These are phyloP conservation scores for Gymnocephalus cernua DNA, from an alignment of 2,113 vertebrate species.

Conservation along the genomic window DNA sequence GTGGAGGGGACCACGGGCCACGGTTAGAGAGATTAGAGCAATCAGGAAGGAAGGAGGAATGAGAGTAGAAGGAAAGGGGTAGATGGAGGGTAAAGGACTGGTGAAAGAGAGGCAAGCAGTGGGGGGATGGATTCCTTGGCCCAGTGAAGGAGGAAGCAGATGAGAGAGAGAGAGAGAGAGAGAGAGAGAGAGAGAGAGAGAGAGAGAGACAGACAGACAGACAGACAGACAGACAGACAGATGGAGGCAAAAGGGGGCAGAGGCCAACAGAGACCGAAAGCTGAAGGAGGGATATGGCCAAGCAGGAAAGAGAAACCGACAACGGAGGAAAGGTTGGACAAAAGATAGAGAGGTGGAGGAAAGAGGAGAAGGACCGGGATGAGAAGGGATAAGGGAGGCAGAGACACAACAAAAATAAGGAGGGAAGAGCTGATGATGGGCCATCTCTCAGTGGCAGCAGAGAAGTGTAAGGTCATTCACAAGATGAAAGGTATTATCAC, in stretches of 20 bases:
- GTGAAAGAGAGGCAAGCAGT: conserved; percentile 4
- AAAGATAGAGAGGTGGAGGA: neutral
- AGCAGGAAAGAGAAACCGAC: neutral
- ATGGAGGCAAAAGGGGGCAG: neutral
- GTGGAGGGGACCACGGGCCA: conserved; percentile 17
- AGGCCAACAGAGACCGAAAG: conserved; percentile 23
- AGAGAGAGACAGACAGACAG: no score
- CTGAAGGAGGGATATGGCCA: neutral
- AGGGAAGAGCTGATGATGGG: conserved; percentile 30
- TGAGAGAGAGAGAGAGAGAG: no score
- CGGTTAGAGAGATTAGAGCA: conserved; percentile 61
- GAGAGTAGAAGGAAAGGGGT: neutral
- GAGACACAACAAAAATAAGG: neutral
- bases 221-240: no score
- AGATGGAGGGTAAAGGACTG: conserved; percentile 12
- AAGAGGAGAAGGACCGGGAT: conserved; percentile 2
- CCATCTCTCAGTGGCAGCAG: conserved; percentile 61
- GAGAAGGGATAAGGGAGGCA: neutral
- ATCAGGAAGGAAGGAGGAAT: conserved; percentile 32
- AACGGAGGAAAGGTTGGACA: neutral
- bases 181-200: no score
- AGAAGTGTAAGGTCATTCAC: neutral
- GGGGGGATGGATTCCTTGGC: neutral
- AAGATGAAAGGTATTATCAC: conserved; percentile 33
- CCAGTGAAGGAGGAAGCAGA: conserved; percentile 37